Conservation (phyloP, 2,113 vertebrate genomes). For the Neofelis nebulosa region DNA sequence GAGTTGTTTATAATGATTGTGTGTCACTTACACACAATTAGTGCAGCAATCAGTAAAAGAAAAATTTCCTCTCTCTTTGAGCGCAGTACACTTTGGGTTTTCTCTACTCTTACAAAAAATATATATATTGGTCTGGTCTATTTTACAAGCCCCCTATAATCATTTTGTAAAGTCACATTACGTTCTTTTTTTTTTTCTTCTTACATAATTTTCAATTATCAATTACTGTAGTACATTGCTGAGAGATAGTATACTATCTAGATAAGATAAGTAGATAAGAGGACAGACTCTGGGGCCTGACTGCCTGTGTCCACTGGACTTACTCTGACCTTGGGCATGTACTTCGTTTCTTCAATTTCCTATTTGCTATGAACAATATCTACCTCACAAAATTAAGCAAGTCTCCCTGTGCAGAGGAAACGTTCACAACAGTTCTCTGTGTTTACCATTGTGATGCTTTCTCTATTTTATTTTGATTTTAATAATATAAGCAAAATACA, state of each 20-base stretch:
- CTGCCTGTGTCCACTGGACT: background rate
- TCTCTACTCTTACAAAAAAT: background rate
- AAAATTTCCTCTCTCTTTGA: background rate
- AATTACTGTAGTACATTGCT: background rate
- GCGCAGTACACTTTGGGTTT: background rate
- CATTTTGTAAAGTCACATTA: background rate
- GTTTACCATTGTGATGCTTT: background rate
- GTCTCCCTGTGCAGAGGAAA: background rate
- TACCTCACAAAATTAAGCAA: background rate
- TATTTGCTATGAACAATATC: background rate
- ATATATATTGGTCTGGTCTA: background rate
- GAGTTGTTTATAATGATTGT: background rate
- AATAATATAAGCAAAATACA: background rate
- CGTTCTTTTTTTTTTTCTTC: background rate
- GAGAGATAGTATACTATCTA: background rate
- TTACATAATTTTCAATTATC: background rate
- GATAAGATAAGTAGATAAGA: background rate
- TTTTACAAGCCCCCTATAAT: background rate
- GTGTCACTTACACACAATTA: background rate
- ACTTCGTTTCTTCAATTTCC: too few species aligned
- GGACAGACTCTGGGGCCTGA: background rate
- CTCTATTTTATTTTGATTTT: background rate
- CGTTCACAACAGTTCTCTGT: background rate
- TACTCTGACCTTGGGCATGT: too few species aligned
- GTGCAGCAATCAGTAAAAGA: background rate